Evolutionary conservation across 2,113 vertebrate genomes (phyloP).

Genomic region (Alethe diademata): DNA sequence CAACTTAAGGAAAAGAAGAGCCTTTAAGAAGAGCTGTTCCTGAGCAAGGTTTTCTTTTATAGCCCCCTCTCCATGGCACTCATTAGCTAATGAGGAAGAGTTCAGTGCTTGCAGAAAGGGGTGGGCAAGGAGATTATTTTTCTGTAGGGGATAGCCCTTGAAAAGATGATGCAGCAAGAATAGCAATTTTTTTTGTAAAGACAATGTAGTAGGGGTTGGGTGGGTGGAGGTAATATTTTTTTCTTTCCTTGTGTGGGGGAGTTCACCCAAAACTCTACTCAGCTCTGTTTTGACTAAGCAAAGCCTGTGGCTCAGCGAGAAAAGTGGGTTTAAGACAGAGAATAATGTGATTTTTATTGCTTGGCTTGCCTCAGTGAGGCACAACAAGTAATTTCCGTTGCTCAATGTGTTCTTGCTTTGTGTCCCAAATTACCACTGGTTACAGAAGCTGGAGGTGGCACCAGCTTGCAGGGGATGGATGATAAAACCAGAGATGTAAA

Average conservation of each 20-base stretch:
- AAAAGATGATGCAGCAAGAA: neutral
- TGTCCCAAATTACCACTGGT: neutral
- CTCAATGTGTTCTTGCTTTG: neutral
- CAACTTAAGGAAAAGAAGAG: neutral
- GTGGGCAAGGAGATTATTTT: neutral
- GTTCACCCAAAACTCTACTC: neutral
- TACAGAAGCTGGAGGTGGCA: neutral
- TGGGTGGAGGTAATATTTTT: neutral
- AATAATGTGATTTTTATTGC: neutral
- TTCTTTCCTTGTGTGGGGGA: neutral
- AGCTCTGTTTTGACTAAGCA: neutral
- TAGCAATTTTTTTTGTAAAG: neutral
- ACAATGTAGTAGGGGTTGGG: rapidly evolving
- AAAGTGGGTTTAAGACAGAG: neutral
- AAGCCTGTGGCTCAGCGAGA: neutral
- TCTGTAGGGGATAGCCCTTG: rapidly evolving
- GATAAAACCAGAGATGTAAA: neutral
- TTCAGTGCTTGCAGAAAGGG: neutral
- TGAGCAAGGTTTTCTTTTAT: neutral
- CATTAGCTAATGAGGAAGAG: neutral
- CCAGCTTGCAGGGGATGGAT: neutral
- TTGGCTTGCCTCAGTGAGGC: neutral
- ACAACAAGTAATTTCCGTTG: neutral
- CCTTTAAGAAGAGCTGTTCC: neutral
- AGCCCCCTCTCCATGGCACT: neutral